Conservation (phyloP, 2,113 vertebrate species). For the Triplophysa tibetana region DNA sequence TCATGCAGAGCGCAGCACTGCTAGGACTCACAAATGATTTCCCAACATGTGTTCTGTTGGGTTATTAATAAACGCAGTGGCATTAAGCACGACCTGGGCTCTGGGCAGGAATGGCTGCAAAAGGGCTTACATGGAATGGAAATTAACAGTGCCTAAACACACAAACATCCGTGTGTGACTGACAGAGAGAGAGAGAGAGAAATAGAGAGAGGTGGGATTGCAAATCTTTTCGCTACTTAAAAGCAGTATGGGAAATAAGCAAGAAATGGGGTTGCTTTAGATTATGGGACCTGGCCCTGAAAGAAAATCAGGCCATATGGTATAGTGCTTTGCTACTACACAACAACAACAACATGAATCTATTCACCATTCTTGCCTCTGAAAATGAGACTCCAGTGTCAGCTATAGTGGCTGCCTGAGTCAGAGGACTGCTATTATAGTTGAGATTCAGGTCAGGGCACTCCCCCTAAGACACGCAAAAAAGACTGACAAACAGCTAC, state of each 20-base stretch:
- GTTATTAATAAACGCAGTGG: conserved; percentile 55
- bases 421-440: conserved; percentile 4
- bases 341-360: conserved; percentile 24
- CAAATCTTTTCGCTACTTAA: neutral
- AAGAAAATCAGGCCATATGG: conserved; percentile 19
- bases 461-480: neutral
- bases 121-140: conserved; percentile 29
- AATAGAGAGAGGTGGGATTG: neutral
- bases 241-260: conserved; percentile 19
- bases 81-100: neutral
- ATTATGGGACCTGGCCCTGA: neutral
- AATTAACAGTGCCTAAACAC: conserved; percentile 28
- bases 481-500: neutral
- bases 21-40: conserved; percentile 54
- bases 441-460: conserved; percentile 9
- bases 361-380: neutral
- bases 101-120: conserved; percentile 27
- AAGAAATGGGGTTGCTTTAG: conserved; percentile 33
- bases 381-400: neutral
- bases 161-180: neutral
- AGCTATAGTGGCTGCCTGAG: neutral
- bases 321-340: conserved; percentile 10
- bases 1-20: conserved; percentile 47
- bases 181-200: too few species aligned
- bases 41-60: conserved; percentile 54